phyloP scores from a whole-genome alignment of 2,888 invertebrate genomes.

The Andrena flavipes region DNA sequence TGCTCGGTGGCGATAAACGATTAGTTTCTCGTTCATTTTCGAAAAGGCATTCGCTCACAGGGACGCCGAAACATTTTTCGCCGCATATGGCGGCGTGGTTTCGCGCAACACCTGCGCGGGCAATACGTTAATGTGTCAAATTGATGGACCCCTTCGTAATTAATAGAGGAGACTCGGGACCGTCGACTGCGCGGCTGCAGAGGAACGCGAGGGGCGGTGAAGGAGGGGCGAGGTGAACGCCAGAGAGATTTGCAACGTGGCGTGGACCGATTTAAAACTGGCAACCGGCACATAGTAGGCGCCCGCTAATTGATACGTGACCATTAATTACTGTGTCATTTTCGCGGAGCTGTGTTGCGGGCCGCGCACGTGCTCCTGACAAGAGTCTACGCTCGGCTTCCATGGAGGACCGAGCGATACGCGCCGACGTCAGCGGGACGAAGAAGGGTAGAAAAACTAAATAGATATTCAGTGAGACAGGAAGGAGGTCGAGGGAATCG shows the following conservation, averaged over 20 bases:
- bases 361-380: constrained; percentile 81
- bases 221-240: constrained; percentile 11
- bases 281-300: constrained; percentile 74
- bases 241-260: constrained; percentile 67
- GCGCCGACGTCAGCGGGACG: constrained; percentile 4
- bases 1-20: constrained; percentile 34
- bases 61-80: constrained; percentile 69
- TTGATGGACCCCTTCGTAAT: constrained; percentile 84
- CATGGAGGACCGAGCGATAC: constrained; percentile 26
- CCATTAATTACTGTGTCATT: constrained; percentile 85
- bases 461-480: constrained; percentile 14
- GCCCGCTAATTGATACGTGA: constrained; percentile 83
- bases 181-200: constrained; percentile 33
- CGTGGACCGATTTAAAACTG: constrained; percentile 79
- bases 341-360: constrained; percentile 80
- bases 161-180: constrained; percentile 77
- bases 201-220: constrained; percentile 4
- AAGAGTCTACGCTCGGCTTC: constrained; percentile 65
- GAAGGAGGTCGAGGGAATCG: constrained; percentile 13
- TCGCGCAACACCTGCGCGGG: constrained; percentile 82
- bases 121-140: constrained; percentile 84
- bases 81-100: constrained; percentile 70
- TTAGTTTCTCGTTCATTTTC: constrained; percentile 62
- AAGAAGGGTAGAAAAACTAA: constrained; percentile 27
- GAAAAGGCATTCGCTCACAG: constrained; percentile 58